Conservation (phyloP, 2,113 vertebrate genomes). For the Toxotes jaculatrix region DNA sequence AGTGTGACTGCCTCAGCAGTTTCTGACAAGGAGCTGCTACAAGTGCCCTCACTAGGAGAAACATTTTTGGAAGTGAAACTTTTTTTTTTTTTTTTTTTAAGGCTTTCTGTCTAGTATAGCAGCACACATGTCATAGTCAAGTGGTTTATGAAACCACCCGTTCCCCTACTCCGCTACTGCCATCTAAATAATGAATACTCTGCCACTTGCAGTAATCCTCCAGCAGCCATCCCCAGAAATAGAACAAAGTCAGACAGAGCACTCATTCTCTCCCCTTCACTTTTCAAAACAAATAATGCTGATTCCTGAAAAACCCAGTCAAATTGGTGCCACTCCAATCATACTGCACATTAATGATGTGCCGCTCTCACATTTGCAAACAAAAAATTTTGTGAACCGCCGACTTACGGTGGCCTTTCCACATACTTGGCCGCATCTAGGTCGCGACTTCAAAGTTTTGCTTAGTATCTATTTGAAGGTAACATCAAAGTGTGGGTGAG, state of each 20-base stretch:
- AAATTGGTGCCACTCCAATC: constrained; percentile 37
- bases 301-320: constrained; percentile 59
- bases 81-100: constrained; percentile 33
- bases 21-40: constrained; percentile 63
- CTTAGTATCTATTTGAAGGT: constrained; percentile 67
- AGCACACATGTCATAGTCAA: constrained; percentile 79
- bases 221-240: constrained; percentile 77
- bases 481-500: constrained; percentile 78
- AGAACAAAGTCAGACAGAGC: constrained; percentile 78
- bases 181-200: constrained; percentile 82
- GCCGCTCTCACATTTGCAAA: constrained; percentile 21
- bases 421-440: constrained; percentile 63
- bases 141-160: constrained; percentile 76
- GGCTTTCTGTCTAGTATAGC: constrained; percentile 64
- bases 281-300: constrained; percentile 78
- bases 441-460: constrained; percentile 71
- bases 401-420: constrained; percentile 33
- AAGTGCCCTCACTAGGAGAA: constrained; percentile 60
- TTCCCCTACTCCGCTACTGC: constrained; percentile 73
- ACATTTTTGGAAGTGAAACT: constrained; percentile 57
- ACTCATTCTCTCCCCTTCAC: constrained; percentile 62
- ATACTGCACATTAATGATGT: constrained; percentile 6
- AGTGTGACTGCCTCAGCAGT: constrained; percentile 61
- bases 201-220: constrained; percentile 72
- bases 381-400: background rate